phyloP scores from a whole-genome alignment of 2,888 invertebrate species.

The Amiota minor region DNA sequence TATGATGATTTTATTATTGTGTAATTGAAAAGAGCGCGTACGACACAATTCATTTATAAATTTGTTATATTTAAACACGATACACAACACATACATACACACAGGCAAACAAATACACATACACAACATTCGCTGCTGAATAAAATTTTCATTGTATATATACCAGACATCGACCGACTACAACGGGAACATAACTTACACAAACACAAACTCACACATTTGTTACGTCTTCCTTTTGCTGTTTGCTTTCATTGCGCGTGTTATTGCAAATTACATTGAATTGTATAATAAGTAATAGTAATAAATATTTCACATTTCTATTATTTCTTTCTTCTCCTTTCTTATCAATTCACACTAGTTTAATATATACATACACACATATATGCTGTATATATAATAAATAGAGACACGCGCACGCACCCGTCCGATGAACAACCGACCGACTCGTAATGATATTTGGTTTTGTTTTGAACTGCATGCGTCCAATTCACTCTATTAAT shows the following conservation, averaged over 20 bases:
- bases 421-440: background rate
- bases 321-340: background rate
- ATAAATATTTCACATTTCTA: background rate
- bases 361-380: slow-evolving; percentile 5
- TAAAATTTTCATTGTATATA: no score
- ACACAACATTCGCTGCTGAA: no score
- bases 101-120: no score
- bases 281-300: no score
- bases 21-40: slow-evolving; percentile 4
- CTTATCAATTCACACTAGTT: background rate
- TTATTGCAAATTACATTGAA: no score
- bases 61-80: no score
- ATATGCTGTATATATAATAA: slow-evolving; percentile 3
- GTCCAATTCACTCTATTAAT: no score
- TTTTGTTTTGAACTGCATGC: no score
- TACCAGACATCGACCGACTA: background rate
- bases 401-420: slow-evolving; percentile 14
- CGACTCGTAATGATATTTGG: no score
- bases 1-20: slow-evolving; percentile 5
- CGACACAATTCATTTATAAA: no score
- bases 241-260: no score
- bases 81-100: no score
- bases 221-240: background rate
- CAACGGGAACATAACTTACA: background rate
- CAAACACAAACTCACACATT: background rate